phyloP scores from a whole-genome alignment of 2,113 vertebrate species.

The Ochotona princeps region DNA sequence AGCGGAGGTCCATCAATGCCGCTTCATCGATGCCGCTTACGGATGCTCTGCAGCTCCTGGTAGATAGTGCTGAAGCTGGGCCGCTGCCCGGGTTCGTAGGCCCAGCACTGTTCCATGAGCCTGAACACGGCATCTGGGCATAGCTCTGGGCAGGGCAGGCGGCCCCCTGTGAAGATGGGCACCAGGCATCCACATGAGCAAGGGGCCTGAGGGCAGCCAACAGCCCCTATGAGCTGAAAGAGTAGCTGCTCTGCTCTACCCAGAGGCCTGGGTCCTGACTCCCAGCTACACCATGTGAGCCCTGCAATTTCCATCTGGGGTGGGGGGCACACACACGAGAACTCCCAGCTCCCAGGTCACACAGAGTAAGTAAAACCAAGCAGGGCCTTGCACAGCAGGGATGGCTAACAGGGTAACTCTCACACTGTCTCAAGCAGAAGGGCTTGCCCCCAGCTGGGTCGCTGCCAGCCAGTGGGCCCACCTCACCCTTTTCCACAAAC shows the following conservation, averaged over 20 bases:
- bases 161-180: constrained; percentile 86
- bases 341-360: not conserved
- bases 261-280: not conserved
- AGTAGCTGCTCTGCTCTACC: too few species aligned
- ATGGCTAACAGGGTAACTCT: not conserved
- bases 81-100: constrained; percentile 90
- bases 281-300: not conserved
- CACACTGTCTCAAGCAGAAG: not conserved
- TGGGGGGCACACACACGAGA: not conserved
- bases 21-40: constrained; percentile 84
- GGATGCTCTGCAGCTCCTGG: constrained; percentile 88
- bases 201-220: not conserved
- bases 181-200: not conserved
- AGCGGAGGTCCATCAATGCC: not conserved
- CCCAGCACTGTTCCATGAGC: constrained; percentile 95
- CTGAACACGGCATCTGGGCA: constrained; percentile 92
- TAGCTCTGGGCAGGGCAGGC: constrained; percentile 88
- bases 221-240: not conserved
- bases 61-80: constrained; percentile 90
- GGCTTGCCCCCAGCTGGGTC: fast-evolving
- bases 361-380: not conserved
- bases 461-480: fast-evolving
- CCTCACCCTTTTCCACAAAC: constrained; percentile 93
- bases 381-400: fast-evolving
- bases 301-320: not conserved